Base-by-base conservation (phyloP, 2,113 vertebrate species). In the Tonatia bakeri region DNA sequence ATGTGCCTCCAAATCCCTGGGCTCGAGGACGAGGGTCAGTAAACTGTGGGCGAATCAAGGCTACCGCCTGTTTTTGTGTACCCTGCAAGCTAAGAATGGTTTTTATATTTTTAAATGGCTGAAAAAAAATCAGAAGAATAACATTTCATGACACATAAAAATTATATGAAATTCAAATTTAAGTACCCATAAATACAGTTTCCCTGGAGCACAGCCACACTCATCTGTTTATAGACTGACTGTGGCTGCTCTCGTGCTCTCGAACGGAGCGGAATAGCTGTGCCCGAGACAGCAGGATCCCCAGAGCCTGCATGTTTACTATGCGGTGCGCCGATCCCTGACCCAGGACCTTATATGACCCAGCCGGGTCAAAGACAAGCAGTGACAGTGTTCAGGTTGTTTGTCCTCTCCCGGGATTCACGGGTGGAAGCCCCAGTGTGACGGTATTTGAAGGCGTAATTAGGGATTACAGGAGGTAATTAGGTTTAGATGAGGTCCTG, bases 141-240 rank as follows among this genome's bases (percentile, higher is more conserved):
- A 84, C 94, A 96, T 95, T 96, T 97, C 65, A 22, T 28, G 76
- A 95, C 85, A 93, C 89, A 94, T 91, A 96, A 96, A 93, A 94
- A 94, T 87, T 81, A 85, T 52, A 89, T 95, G 93, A 96, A 97
- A 96, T 94, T 97, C 96, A 96, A 95, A 97, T 97, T 94, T 91
- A 75, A 65, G 87, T 77, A 92, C 59, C 93, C 95, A 93, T 86
- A 96, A 95, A 91, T 94, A 97, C 0, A 67, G 79, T 16, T 43
- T 82, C 80, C 87, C 59, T 94, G 95, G 95, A 88, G 90, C 83
- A 73, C 22, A 14, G 96, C 82, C 95, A 87, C 1, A 52, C 38
- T 87, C 52, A 59, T 45, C 88, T 33, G 31, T 87, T 95, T 90
- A 56, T 69, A 91, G 75, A 38, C 15, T n/a, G 77, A 59, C 79